A percentile compares a stretch with the other conserved stretches of the same genome.
Conservation (phyloP, 2,888 invertebrate species). For the Andrena chrysosceles region DNA sequence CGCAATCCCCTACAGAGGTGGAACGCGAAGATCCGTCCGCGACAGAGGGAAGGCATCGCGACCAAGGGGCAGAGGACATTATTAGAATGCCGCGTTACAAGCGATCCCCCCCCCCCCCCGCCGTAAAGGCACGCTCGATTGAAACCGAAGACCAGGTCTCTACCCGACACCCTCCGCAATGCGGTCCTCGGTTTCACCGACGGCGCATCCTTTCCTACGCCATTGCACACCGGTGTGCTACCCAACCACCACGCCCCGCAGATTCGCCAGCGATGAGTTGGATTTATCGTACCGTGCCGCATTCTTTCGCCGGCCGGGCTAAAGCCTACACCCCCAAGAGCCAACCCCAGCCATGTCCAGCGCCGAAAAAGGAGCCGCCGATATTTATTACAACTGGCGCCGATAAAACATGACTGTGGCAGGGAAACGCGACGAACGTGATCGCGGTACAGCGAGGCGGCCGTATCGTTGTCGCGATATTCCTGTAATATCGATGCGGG, state of each 20-base stretch:
- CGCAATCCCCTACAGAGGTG: too few species aligned
- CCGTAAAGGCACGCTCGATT: conserved; percentile 37
- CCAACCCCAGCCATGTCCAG: background rate
- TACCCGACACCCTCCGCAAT: conserved; percentile 52
- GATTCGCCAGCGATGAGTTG: conserved; percentile 51
- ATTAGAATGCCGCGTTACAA: conserved; percentile 5
- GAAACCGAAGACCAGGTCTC: conserved; percentile 40
- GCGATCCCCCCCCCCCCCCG: too few species aligned
- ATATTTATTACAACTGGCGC: conserved; percentile 31
- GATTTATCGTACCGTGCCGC: conserved; percentile 60
- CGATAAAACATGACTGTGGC: conserved; percentile 12
- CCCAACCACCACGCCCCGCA: conserved; percentile 48
- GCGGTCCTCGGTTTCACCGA: conserved; percentile 53
- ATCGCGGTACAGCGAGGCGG: conserved; percentile 11
- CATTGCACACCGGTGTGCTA: conserved; percentile 44
- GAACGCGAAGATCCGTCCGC: background rate
- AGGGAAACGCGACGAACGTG: conserved; percentile 1
- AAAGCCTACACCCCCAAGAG: conserved; percentile 4
- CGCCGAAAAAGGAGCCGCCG: conserved; percentile 18
- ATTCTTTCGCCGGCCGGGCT: conserved; percentile 36
- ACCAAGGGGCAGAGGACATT: conserved; percentile 6
- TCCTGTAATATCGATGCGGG: conserved; percentile 9
- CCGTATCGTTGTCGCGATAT: conserved; percentile 14
- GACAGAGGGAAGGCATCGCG: background rate
- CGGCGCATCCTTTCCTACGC: conserved; percentile 51